Base-by-base conservation (phyloP, 2,888 invertebrate genomes). In the Chymomyza fuscimana region DNA sequence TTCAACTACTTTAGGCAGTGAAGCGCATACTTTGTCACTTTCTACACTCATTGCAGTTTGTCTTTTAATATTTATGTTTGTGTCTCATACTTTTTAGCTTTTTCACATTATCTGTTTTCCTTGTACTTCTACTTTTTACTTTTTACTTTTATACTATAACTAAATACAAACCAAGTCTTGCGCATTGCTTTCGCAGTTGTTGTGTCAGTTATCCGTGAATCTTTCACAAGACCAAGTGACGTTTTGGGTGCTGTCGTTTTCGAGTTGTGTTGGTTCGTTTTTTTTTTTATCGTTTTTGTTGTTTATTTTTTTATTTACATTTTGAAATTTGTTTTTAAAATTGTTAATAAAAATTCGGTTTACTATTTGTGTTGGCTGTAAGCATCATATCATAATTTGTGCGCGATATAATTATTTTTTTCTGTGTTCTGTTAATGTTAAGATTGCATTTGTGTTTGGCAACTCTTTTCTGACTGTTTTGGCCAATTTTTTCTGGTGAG, bases 151-250 rank as follows among this genome's bases (percentile, higher is more conserved):
- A 16, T 25, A 16, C 6, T 51, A 16, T 25, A 25, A 25, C 25
- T 25, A 16, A 16, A 22, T 54, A 54, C 54, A 54, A 19, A n/a
- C 9, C 9, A 54, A 54, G 67, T 16, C 64, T 67, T 60, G 71
- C 51, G 63, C 62, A 64, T 51, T 68, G 65, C 68, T 67, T 70
- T 69, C 63, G 65, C 65, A 61, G 68, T 46, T 46, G 67, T 71
- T 70, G 67, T 75, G 80, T 89, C 88, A 89, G 89, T 89, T 80
- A 87, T 78, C 86, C 88, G 82, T 82, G 81, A 81, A 82, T 89
- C 89, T 89, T 90, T 90, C 89, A 86, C 86, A 90, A 90, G 90
- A 84, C 80, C 74, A 78, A 85, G 79, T 86, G 79, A 82, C 78
- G 71, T 76, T 76, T 72, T 76, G 74, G 71, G 69, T 73, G 67